Percentiles rank a stretch among this genome's conserved stretches.
Evolutionary conservation across 2,113 vertebrate genomes (phyloP).

Genomic region (Lycaon pictus): DNA sequence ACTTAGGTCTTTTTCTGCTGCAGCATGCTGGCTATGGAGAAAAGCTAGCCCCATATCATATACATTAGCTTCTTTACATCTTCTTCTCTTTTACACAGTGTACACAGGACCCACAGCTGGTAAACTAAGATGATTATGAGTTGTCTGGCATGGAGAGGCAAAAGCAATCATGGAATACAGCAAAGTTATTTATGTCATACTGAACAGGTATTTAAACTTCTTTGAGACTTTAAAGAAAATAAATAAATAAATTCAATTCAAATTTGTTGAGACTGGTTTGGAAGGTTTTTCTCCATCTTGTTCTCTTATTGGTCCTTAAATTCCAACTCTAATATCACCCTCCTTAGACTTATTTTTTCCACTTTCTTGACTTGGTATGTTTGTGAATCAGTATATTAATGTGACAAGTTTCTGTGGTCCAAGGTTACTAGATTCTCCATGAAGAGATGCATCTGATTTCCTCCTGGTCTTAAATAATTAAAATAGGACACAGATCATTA

Average conservation of each 20-base stretch:
- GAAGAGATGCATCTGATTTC: not conserved
- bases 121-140: not conserved
- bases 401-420: not conserved
- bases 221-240: not conserved
- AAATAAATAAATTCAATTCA: not conserved
- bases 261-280: not conserved
- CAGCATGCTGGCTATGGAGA: not conserved
- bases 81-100: not conserved
- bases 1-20: not conserved
- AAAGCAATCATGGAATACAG: not conserved
- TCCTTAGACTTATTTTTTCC: not conserved
- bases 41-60: not conserved
- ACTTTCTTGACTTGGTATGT: not conserved
- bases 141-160: not conserved
- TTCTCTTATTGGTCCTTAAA: constrained; percentile 13
- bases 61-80: not conserved
- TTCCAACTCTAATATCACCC: not conserved
- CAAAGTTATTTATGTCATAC: not conserved
- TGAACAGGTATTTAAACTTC: not conserved
- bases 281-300: not conserved
- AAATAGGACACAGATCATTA: not conserved
- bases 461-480: not conserved
- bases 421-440: not conserved
- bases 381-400: not conserved
- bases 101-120: not conserved